These are phyloP conservation scores for Podarcis cretensis DNA, from an alignment of 2,113 vertebrate species.

Conservation along the genomic window DNA sequence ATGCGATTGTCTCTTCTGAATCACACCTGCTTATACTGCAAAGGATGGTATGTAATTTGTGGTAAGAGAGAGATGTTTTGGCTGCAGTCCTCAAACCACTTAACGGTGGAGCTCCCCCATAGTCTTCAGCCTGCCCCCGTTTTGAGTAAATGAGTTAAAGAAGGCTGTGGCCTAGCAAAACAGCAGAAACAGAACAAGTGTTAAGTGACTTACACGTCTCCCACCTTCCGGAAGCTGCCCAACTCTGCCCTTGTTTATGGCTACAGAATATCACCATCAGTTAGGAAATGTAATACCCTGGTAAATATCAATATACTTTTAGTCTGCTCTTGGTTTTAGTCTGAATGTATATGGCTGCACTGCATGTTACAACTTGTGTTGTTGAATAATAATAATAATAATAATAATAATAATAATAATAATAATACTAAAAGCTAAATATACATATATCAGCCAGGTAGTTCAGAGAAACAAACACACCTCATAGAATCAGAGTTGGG, in stretches of 20 bases:
- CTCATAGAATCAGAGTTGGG: too few relatives aligned
- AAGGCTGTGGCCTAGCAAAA: background rate
- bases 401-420: too few relatives aligned
- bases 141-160: conserved; percentile 25
- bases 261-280: background rate
- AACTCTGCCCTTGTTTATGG: conserved; percentile 2
- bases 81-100: background rate
- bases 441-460: background rate
- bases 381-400: too few relatives aligned
- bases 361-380: background rate
- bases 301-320: conserved; percentile 2
- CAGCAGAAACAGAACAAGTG: background rate
- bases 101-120: background rate
- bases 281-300: background rate
- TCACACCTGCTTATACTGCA: conserved; percentile 1
- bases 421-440: background rate
- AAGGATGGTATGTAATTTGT: background rate
- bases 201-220: background rate
- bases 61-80: background rate
- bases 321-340: background rate
- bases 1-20: conserved; percentile 22
- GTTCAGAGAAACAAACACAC: background rate
- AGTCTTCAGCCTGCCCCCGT: background rate
- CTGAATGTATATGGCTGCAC: background rate
- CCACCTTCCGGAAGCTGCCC: background rate